phyloP scores from a whole-genome alignment of 2,797 vertebrate genomes.

The Oreochromis grahami region DNA sequence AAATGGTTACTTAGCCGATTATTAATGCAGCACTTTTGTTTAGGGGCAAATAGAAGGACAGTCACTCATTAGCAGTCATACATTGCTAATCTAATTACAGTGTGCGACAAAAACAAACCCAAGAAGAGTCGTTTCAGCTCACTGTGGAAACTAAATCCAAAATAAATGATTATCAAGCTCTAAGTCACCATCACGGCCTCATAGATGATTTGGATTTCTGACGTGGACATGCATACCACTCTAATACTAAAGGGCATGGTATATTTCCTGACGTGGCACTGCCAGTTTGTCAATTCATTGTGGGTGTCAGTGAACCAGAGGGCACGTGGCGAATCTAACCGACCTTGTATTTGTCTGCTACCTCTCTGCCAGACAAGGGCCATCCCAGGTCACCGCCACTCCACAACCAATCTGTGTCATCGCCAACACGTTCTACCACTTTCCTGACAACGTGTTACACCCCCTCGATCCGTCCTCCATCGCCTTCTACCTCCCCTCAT shows the following conservation, averaged over 20 bases:
- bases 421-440: slow-evolving; percentile 43
- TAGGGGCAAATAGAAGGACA: not conserved
- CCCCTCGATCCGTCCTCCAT: slow-evolving; percentile 14
- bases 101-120: not conserved
- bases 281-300: slow-evolving; percentile 17
- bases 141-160: not conserved
- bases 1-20: not conserved
- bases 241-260: not conserved
- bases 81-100: accelerated
- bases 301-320: slow-evolving; percentile 27
- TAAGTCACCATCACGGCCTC: not conserved
- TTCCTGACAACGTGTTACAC: slow-evolving; percentile 51
- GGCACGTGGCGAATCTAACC: slow-evolving; percentile 36
- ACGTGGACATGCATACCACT: not conserved
- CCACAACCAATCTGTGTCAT: slow-evolving; percentile 66
- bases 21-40: not conserved
- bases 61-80: not conserved
- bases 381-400: slow-evolving; percentile 64
- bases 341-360: slow-evolving; percentile 39
- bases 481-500: not conserved
- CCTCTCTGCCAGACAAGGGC: slow-evolving; percentile 57
- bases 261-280: slow-evolving; percentile 23
- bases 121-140: not conserved
- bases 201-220: not conserved
- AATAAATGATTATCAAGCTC: not conserved